These are phyloP conservation scores for Nerophis ophidion DNA, from an alignment of 2,113 vertebrate species.

Conservation along the genomic window DNA sequence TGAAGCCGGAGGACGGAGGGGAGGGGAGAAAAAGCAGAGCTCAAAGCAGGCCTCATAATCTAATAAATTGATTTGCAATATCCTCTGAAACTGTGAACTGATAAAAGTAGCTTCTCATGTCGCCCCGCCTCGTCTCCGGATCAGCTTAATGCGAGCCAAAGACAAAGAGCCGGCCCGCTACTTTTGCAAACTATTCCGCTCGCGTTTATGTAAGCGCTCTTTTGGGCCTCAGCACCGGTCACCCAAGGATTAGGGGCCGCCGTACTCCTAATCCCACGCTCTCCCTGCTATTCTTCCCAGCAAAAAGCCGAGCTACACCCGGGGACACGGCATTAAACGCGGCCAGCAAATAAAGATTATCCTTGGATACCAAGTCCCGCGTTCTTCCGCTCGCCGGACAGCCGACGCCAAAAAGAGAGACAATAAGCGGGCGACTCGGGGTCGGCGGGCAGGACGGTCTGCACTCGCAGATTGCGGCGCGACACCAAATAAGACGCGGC, in stretches of 20 bases:
- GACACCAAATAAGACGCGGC: constrained; percentile 40
- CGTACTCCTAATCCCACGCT: constrained; percentile 32
- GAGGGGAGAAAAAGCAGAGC: constrained; percentile 48
- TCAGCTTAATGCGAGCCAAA: constrained; percentile 49
- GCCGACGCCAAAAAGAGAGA: constrained; percentile 48
- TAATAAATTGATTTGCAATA: constrained; percentile 79
- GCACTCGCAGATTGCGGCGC: constrained; percentile 50
- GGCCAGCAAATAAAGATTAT: constrained; percentile 69
- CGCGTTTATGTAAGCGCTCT: constrained; percentile 55
- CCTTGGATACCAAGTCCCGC: constrained; percentile 68
- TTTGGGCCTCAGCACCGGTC: constrained; percentile 54
- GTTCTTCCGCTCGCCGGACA: constrained; percentile 60
- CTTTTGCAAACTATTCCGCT: constrained; percentile 58
- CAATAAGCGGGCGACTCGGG: constrained; percentile 55
- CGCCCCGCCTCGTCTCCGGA: constrained; percentile 49
- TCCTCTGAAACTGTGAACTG: constrained; percentile 75
- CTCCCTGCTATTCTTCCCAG: constrained; percentile 58
- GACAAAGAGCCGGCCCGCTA: constrained; percentile 55
- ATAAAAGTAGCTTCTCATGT: constrained; percentile 64
- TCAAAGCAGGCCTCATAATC: constrained; percentile 72
- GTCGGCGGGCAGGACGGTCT: constrained; percentile 45
- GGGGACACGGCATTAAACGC: constrained; percentile 69
- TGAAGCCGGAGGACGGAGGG: constrained; percentile 44
- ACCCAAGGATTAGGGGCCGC: constrained; percentile 60
- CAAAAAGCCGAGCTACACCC: constrained; percentile 59